Conservation (phyloP, 2,797 vertebrate species). For the Vipera latastei region DNA sequence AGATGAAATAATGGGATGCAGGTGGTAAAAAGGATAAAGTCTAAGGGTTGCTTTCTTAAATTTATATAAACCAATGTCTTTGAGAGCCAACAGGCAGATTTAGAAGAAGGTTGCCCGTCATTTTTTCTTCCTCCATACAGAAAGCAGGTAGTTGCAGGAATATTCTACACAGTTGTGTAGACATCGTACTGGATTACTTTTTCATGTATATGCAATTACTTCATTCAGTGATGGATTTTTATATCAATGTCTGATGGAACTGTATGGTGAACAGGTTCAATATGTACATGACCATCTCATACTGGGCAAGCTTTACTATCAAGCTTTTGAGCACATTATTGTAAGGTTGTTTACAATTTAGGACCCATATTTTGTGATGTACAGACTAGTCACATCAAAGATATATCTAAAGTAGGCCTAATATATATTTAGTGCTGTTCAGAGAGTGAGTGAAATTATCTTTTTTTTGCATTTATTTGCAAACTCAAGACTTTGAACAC, state of each 20-base stretch:
- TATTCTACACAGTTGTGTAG: background rate
- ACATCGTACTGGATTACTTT: background rate
- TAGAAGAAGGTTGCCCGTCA: background rate
- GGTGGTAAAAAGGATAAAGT: background rate
- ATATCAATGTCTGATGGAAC: background rate
- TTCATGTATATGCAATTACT: background rate
- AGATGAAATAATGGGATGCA: background rate
- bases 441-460: background rate
- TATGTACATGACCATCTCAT: background rate
- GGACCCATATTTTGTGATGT: background rate
- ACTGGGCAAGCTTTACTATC: background rate
- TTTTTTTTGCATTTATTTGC: background rate
- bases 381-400: background rate
- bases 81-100: background rate
- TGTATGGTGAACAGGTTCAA: background rate
- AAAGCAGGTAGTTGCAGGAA: background rate
- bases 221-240: slow-evolving; percentile 2
- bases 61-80: background rate
- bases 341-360: background rate
- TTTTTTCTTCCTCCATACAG: background rate
- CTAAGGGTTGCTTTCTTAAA: background rate
- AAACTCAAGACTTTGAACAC: background rate
- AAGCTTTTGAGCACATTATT: background rate
- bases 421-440: background rate
- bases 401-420: background rate